Base-by-base conservation (phyloP, 2,113 vertebrate genomes). In the Vulpes lagopus region DNA sequence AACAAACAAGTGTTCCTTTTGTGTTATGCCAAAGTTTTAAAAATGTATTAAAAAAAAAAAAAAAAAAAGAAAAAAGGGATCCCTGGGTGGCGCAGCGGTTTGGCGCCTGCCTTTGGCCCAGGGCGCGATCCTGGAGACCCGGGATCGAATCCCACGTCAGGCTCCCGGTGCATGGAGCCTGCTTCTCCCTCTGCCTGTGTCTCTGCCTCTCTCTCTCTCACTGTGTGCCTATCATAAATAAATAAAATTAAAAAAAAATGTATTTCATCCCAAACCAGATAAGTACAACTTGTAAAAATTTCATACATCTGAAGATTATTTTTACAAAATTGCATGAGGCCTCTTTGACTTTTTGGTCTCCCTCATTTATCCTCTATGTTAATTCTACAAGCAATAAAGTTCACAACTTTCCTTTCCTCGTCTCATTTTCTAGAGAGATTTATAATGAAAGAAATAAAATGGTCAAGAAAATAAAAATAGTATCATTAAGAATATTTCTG, bases 201-300 rank as follows among this genome's bases (percentile, higher is more conserved):
- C n/a, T n/a, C n/a, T n/a, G n/a, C n/a, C n/a, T n/a, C n/a, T n/a
- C n/a, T n/a, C n/a, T n/a, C n/a, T n/a, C n/a, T n/a, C n/a, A n/a
- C n/a, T n/a, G n/a, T n/a, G n/a, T n/a, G n/a, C n/a, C n/a, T n/a
- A n/a, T n/a, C n/a, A n/a, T n/a, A n/a, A n/a, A n/a, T n/a, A n/a
- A n/a, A n/a, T n/a, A n/a, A n/a, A n/a, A n/a, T n/a, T n/a, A 32
- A 32, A 76, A 25, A 55, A 32, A 32, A 76, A 25, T 88, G 92
- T 51, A 74, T 38, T 92, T 84, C 55, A 95, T 89, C 32, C 53
- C 57, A 92, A 15, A 10, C 15, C 64, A 87, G 84, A 76, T 67
- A 83, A 92, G 62, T 59, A 71, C 51, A 89, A 67, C 80, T 86
- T 93, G 27, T 95, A 92, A 96, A 95, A 64, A 80, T 92, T 27